Conservation (phyloP, 2,888 invertebrate genomes). For the Perithous albicinctus region DNA sequence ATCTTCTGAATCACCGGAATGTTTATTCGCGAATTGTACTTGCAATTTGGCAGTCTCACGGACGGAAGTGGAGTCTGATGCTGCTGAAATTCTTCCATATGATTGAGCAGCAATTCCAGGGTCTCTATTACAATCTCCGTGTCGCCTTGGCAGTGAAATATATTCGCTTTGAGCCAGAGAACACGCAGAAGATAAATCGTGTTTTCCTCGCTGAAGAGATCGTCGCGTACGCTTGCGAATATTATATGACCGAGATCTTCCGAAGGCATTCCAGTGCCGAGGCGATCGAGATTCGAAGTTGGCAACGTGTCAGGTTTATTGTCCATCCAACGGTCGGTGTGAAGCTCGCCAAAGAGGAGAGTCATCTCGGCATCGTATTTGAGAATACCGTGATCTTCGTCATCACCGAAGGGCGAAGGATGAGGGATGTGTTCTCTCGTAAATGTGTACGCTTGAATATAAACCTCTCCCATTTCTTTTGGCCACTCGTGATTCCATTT, state of each 20-base stretch:
- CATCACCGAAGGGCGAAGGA: conserved; percentile 84
- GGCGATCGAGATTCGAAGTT: conserved; percentile 76
- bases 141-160: conserved; percentile 86
- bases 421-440: conserved; percentile 87
- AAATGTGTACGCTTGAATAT: conserved; percentile 87
- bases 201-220: conserved; percentile 85
- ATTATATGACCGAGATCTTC: conserved; percentile 85
- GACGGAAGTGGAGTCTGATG: conserved; percentile 78
- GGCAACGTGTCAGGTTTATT: conserved; percentile 78
- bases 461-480: conserved; percentile 86
- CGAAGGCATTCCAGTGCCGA: conserved; percentile 83
- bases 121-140: conserved; percentile 86
- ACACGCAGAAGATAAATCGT: conserved; percentile 85
- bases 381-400: conserved; percentile 82
- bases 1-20: conserved; percentile 85
- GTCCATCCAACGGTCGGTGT: conserved; percentile 82
- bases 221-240: conserved; percentile 84
- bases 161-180: conserved; percentile 86
- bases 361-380: conserved; percentile 85
- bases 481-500: conserved; percentile 90
- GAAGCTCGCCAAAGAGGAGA: conserved; percentile 86
- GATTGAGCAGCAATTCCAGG: conserved; percentile 82
- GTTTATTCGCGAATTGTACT: conserved; percentile 85
- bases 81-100: conserved; percentile 77
- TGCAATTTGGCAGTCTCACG: conserved; percentile 86